Evolutionary conservation across 2,888 invertebrate species (phyloP), one percentile per base, ranked within the genome.

Genomic region (Drosophila yooni): DNA sequence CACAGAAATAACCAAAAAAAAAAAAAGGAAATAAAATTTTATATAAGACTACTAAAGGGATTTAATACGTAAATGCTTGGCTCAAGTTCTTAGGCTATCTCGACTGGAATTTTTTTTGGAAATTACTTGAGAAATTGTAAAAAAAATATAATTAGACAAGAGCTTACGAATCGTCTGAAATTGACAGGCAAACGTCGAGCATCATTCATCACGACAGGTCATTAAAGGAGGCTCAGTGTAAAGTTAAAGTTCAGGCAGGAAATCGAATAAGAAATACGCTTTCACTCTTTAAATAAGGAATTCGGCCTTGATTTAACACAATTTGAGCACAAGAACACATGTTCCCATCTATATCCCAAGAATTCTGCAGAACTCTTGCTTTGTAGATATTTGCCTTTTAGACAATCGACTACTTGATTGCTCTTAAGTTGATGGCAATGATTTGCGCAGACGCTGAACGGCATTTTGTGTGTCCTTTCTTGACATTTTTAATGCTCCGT

Each of bases 361-460:
- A 65, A 27, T 34, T 34, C 29, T 18, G 3, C 13, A 43, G 75
- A 57, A 70, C 79, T 66, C 50, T 74, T 51, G 25, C 48, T 54
- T 64, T 56, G 68, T 52, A 36, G 40, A 52, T 67, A 40, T 52
- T 69, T 66, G 61, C 57, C n/a, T 61, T 68, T 76, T 60, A 68
- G 65, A 64, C 78, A 80, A 88, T 74, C 68, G 69, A 65, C 70
- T 54, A 57, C 72, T 83, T 76, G 72, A 83, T 88, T 76, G 79
- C 57, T 74, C 76, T 74, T 84, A 83, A 87, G 79, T 74, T 88
- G 70, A 83, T 81, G 79, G 53, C 61, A 71, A 65, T 77, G 74
- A 61, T 67, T 74, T 31, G 53, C 31, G 57, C 66, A 57, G 59
- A 48, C 64, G 46, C 27, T 56, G 25, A 36, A 31, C 21, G 48